These are phyloP conservation scores for Metridium senile DNA, from an alignment of 92 coral and sea anemone species.

Conservation along the genomic window DNA sequence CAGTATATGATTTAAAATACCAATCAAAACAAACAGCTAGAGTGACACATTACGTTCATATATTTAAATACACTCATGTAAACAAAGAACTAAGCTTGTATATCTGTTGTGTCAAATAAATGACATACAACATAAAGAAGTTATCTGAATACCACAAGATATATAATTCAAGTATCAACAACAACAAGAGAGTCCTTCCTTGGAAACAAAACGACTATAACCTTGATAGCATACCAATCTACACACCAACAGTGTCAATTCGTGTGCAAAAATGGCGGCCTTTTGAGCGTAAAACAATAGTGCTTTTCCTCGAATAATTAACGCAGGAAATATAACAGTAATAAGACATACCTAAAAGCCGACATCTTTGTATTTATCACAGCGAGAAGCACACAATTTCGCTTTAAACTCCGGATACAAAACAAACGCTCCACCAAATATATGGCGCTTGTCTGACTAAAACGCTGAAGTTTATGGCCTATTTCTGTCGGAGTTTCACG, in stretches of 20 bases:
- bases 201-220: background rate
- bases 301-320: background rate
- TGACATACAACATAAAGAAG: background rate
- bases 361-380: background rate
- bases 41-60: too few species aligned
- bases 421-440: background rate
- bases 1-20: too few species aligned
- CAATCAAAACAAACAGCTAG: too few species aligned
- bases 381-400: background rate
- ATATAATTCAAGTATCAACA: background rate
- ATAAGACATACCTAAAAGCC: constrained; percentile 11
- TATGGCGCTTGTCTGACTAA: background rate
- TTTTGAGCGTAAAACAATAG: background rate
- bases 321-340: background rate
- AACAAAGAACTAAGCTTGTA: too few species aligned
- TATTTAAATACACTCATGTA: too few species aligned
- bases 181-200: background rate
- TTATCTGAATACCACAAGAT: too few species aligned
- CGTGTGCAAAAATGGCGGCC: background rate
- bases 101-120: background rate
- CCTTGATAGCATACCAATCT: background rate
- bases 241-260: too few species aligned
- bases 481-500: background rate
- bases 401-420: background rate
- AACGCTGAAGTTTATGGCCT: background rate